Conservation (phyloP, 2,888 invertebrate species). For the Agrilus cyanescens region DNA sequence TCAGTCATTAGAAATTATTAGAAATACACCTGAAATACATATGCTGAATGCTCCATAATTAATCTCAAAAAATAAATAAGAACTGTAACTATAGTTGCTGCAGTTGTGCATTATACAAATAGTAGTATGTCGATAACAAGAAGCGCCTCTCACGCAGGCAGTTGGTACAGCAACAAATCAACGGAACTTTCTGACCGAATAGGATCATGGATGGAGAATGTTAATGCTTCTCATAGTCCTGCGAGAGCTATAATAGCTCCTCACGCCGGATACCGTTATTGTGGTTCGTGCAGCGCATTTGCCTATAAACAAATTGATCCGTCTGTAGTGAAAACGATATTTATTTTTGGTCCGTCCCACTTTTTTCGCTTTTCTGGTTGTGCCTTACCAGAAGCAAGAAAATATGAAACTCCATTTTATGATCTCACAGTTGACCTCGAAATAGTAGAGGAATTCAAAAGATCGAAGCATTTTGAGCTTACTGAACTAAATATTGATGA, state of each 20-base stretch:
- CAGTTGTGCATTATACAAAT: no score
- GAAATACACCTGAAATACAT: no score
- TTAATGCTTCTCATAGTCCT: constrained; percentile 67
- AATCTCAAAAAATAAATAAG: no score
- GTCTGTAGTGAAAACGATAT: constrained; percentile 68
- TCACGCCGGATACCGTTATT: constrained; percentile 90
- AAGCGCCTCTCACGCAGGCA: constrained; percentile 71
- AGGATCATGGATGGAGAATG: constrained; percentile 72
- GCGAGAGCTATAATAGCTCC: constrained; percentile 79
- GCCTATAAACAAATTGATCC: constrained; percentile 89
- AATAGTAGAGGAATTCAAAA: constrained; percentile 70
- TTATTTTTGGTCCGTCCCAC: constrained; percentile 90
- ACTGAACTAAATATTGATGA: constrained; percentile 85
- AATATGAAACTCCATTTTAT: constrained; percentile 84
- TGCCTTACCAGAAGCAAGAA: constrained; percentile 71
- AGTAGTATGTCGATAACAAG: no score
- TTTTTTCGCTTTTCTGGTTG: constrained; percentile 77
- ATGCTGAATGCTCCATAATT: no score
- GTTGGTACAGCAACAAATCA: constrained; percentile 82
- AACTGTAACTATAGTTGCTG: no score
- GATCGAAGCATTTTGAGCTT: constrained; percentile 72
- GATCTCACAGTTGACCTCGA: constrained; percentile 78
- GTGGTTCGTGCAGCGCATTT: constrained; percentile 83
- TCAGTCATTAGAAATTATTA: no score
- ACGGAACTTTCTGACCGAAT: constrained; percentile 69